A percentile compares a stretch with the other conserved stretches of the same genome.
Conservation (phyloP, 2,888 invertebrate species). For the Punctoribates punctum region DNA sequence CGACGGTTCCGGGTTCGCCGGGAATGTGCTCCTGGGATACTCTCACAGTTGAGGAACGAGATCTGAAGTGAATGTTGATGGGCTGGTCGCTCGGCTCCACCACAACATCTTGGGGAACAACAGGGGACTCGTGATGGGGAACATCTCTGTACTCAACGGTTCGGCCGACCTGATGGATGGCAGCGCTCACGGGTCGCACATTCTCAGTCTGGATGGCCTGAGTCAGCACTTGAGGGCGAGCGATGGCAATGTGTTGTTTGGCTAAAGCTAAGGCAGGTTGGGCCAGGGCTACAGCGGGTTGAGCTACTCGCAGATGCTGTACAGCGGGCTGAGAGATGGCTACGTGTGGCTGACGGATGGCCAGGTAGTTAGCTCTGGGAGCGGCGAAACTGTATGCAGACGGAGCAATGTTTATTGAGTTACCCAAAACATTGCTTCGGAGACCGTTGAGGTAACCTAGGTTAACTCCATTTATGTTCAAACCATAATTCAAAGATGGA, state of each 20-base stretch:
- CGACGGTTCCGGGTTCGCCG: neutral
- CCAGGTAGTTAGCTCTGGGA: neutral
- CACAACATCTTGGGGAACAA: conserved; percentile 32
- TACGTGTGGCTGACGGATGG: neutral
- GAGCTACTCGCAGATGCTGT: no score
- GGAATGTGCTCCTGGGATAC: conserved; percentile 34
- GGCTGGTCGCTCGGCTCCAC: conserved; percentile 40
- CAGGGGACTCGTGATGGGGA: neutral
- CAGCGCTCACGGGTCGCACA: conserved; percentile 12
- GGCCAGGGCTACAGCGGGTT: neutral
- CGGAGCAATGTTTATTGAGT: neutral
- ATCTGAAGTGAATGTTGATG: conserved; percentile 39
- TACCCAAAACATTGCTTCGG: neutral
- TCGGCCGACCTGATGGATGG: conserved; percentile 38
- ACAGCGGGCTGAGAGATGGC: neutral
- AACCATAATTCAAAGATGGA: no score
- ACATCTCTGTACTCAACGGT: conserved; percentile 32
- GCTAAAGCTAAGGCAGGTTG: neutral
- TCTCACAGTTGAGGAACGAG: conserved; percentile 23
- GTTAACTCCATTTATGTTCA: no score
- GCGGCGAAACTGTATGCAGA: neutral
- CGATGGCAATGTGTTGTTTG: neutral
- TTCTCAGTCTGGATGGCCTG: neutral
- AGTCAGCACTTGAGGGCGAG: neutral
- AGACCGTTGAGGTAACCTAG: no score